These are phyloP conservation scores for Portevinia maculata DNA, from an alignment of 2,888 invertebrate genomes.

Conservation along the genomic window DNA sequence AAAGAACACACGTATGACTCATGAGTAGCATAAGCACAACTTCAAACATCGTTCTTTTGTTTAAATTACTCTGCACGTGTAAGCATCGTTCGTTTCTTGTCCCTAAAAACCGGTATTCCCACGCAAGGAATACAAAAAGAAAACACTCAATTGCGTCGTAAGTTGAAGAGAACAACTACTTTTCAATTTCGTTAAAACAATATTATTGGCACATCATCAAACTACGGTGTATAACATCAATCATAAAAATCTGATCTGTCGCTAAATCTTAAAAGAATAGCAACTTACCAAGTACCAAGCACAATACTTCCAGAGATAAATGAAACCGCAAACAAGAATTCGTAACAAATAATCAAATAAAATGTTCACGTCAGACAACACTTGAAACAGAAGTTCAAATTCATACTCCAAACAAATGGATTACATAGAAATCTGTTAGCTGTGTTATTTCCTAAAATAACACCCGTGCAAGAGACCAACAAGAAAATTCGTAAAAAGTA, in stretches of 20 bases:
- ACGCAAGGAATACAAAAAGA: background rate
- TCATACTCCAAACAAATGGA: constrained; percentile 40
- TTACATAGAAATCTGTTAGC: constrained; percentile 39
- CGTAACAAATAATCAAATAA: constrained; percentile 29
- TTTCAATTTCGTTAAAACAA: background rate
- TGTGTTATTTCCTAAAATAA: constrained; percentile 55
- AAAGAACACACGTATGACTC: background rate
- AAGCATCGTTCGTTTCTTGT: background rate
- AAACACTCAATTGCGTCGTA: background rate
- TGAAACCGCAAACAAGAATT: constrained; percentile 33
- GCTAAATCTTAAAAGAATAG: constrained; percentile 11
- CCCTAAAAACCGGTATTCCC: constrained; percentile 12
- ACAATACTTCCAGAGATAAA: constrained; percentile 14
- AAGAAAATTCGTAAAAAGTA: constrained; percentile 13
- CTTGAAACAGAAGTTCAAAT: constrained; percentile 40
- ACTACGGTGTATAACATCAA: background rate
- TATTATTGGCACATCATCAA: background rate
- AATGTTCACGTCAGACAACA: constrained; percentile 9
- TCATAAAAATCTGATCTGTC: background rate
- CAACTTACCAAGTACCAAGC: background rate
- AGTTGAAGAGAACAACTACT: background rate
- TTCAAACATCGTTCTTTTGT: background rate
- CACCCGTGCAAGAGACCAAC: constrained; percentile 20
- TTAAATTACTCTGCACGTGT: background rate
- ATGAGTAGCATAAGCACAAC: background rate